Evolutionary conservation across 1,140 invertebrate genomes (phyloP).

Genomic region (Drosophila triauraria): DNA sequence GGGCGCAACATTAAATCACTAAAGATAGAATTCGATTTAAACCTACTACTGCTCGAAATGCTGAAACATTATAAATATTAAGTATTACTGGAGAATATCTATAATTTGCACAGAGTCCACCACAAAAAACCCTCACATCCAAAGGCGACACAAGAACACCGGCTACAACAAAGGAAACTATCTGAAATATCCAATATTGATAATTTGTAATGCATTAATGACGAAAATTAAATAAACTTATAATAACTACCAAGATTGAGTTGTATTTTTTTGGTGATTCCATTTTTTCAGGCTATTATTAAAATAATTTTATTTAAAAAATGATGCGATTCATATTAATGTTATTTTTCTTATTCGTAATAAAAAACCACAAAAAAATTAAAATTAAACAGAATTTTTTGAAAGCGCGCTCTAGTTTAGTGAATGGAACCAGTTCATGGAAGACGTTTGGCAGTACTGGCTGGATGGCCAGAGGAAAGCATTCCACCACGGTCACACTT

Average conservation of each 20-base stretch:
- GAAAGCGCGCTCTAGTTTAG: not conserved
- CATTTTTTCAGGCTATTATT: not conserved
- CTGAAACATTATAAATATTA: slow-evolving; percentile 67
- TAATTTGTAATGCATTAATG: slow-evolving; percentile 62
- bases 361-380: not conserved
- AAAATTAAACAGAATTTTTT: not conserved
- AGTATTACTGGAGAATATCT: slow-evolving; percentile 53
- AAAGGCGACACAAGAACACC: slow-evolving; percentile 45
- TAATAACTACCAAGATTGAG: slow-evolving; percentile 33
- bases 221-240: slow-evolving; percentile 67
- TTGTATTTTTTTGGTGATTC: not conserved
- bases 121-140: slow-evolving; percentile 32
- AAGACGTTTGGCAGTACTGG: not conserved
- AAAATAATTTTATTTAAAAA: too few relatives aligned
- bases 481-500: too few relatives aligned
- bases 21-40: slow-evolving; percentile 52
- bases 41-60: slow-evolving; percentile 72
- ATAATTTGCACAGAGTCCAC: slow-evolving; percentile 60
- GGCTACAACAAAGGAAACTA: slow-evolving; percentile 59
- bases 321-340: too few relatives aligned
- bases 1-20: slow-evolving; percentile 47
- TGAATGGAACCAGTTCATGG: not conserved
- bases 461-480: too few relatives aligned
- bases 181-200: slow-evolving; percentile 64
- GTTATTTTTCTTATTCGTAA: too few relatives aligned